Conservation (phyloP, 2,888 invertebrate genomes). For the Cyclophora albipunctata region DNA sequence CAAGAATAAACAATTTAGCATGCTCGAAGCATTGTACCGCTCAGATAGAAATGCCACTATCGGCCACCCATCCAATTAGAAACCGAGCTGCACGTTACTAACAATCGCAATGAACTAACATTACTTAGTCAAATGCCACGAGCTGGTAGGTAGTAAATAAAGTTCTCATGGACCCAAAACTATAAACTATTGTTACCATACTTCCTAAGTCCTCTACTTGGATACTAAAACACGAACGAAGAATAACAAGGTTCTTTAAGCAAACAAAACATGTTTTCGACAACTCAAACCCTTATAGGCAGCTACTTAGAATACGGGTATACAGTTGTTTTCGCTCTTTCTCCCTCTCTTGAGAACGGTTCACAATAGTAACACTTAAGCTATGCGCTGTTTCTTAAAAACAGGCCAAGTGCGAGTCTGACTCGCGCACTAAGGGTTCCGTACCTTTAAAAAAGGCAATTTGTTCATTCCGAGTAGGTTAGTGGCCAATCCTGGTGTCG, state of each 20-base stretch:
- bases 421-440: too few relatives aligned
- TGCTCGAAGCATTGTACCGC: too few relatives aligned
- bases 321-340: conserved; percentile 37
- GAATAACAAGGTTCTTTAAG: conserved; percentile 14
- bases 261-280: conserved; percentile 35
- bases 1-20: too few relatives aligned
- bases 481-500: too few relatives aligned
- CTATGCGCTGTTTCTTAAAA: conserved; percentile 10
- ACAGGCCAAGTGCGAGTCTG: background rate
- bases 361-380: conserved; percentile 44
- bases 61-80: too few relatives aligned
- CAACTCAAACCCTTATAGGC: conserved; percentile 15
- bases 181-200: conserved; percentile 1
- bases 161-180: conserved; percentile 10
- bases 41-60: too few relatives aligned
- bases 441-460: too few relatives aligned
- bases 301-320: conserved; percentile 13
- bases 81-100: too few relatives aligned
- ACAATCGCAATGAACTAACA: too few relatives aligned
- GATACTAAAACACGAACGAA: conserved; percentile 23
- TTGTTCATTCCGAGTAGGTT: too few relatives aligned
- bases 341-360: conserved; percentile 29
- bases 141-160: too few relatives aligned
- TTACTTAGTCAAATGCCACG: too few relatives aligned
- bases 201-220: background rate